phyloP scores from a whole-genome alignment of 2,888 invertebrate species.

The Thereva unica region DNA sequence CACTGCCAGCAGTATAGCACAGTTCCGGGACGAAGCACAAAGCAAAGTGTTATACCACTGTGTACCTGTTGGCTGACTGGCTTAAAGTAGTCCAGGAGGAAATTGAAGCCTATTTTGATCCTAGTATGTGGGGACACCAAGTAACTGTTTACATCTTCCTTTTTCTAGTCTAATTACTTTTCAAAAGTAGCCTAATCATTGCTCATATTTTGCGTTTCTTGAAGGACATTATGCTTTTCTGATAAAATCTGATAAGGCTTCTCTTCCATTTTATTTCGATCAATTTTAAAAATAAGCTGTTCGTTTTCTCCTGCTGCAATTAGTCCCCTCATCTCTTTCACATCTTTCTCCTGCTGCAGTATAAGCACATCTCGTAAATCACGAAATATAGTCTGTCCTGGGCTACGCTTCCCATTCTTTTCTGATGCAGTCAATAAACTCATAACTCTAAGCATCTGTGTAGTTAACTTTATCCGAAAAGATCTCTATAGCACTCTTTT shows the following conservation, averaged over 20 bases:
- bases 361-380: conserved; percentile 75
- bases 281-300: conserved; percentile 83
- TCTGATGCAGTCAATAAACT: too few relatives aligned
- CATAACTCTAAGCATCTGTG: too few relatives aligned
- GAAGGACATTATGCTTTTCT: conserved; percentile 86
- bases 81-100: too few relatives aligned
- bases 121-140: too few relatives aligned
- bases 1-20: too few relatives aligned
- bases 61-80: too few relatives aligned
- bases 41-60: too few relatives aligned
- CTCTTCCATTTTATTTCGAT: conserved; percentile 86
- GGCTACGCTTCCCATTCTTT: too few relatives aligned
- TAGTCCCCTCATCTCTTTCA: conserved; percentile 75
- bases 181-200: conserved; percentile 86
- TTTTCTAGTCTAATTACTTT: conserved; percentile 67
- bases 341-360: conserved; percentile 78
- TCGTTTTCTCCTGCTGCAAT: conserved; percentile 79
- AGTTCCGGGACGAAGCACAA: too few relatives aligned
- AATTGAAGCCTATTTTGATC: too few relatives aligned
- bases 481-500: too few relatives aligned
- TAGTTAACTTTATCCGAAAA: too few relatives aligned
- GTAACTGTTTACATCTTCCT: conserved; percentile 54
- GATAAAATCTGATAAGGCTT: conserved; percentile 65
- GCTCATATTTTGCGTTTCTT: conserved; percentile 94
- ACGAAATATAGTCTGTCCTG: conserved; percentile 70